Percentiles rank a stretch among this genome's conserved stretches.
phyloP scores from a whole-genome alignment of 2,888 invertebrate species.

The Acholoe squamosa region DNA sequence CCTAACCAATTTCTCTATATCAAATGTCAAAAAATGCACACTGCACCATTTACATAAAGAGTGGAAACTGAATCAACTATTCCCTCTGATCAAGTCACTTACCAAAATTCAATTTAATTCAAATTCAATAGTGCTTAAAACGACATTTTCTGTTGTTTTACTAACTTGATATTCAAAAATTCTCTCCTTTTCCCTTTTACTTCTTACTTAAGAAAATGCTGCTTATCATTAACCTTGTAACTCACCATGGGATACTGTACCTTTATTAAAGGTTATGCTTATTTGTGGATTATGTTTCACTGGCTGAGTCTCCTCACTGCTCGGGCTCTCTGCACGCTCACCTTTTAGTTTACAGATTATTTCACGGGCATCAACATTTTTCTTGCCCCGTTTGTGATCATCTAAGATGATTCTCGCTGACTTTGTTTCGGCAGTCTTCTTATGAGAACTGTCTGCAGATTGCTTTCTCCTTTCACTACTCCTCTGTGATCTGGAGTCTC shows the following conservation, averaged over 20 bases:
- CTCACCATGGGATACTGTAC: not conserved
- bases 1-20: too few species aligned
- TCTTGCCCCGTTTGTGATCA: not conserved
- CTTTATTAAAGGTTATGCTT: slow-evolving; percentile 41
- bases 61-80: too few species aligned
- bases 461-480: not conserved
- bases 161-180: too few species aligned
- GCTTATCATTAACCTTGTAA: too few species aligned
- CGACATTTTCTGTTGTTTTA: too few species aligned
- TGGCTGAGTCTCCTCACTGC: not conserved
- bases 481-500: not conserved
- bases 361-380: slow-evolving; percentile 18
- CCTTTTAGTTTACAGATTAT: not conserved
- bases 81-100: too few species aligned
- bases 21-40: too few species aligned
- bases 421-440: not conserved
- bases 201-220: too few species aligned
- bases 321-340: not conserved
- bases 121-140: too few species aligned
- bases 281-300: slow-evolving; percentile 15
- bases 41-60: too few species aligned
- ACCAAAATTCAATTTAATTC: too few species aligned
- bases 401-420: not conserved
- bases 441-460: not conserved
- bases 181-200: too few species aligned